Percentiles rank a stretch among this genome's conserved stretches.
Evolutionary conservation across 2,113 vertebrate genomes (phyloP).

Genomic region (Tringa solitaria): DNA sequence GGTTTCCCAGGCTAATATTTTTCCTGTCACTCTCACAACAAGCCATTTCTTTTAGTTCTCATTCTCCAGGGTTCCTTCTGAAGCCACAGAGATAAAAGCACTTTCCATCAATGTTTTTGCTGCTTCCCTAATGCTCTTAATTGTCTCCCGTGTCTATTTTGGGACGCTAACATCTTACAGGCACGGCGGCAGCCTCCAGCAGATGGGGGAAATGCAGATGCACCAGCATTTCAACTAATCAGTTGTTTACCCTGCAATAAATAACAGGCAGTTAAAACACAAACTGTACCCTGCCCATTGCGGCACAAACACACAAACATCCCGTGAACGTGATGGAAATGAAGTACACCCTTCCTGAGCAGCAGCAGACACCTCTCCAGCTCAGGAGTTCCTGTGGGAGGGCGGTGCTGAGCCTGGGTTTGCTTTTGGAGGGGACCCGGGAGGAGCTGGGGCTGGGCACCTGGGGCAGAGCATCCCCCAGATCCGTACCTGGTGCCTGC

Average conservation of each 20-base stretch:
- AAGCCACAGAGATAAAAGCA: slow-evolving; percentile 26
- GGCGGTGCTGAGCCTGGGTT: not conserved
- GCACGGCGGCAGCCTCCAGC: slow-evolving; percentile 52
- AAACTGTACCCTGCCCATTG: not conserved
- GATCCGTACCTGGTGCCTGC: not conserved
- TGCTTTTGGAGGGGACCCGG: not conserved
- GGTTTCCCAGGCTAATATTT: not conserved
- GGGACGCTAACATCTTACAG: not conserved
- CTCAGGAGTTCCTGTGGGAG: not conserved
- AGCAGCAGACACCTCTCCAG: not conserved
- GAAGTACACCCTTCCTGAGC: not conserved
- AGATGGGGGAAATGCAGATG: slow-evolving; percentile 60
- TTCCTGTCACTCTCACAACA: not conserved
- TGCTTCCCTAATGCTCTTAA: slow-evolving; percentile 32
- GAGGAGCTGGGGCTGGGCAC: not conserved
- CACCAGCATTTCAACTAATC: slow-evolving; percentile 3
- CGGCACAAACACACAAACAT: not conserved
- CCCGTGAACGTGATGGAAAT: not conserved
- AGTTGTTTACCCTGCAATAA: slow-evolving; percentile 51
- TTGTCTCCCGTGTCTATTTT: slow-evolving; percentile 65
- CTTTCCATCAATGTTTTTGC: slow-evolving; percentile 27
- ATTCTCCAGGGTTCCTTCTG: not conserved
- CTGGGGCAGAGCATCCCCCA: not conserved
- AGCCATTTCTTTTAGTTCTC: not conserved
- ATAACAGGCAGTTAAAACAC: not conserved